Percentiles rank a stretch among this genome's conserved stretches.
phyloP scores from a whole-genome alignment of 2,888 invertebrate genomes.

The Folsomia candida region DNA sequence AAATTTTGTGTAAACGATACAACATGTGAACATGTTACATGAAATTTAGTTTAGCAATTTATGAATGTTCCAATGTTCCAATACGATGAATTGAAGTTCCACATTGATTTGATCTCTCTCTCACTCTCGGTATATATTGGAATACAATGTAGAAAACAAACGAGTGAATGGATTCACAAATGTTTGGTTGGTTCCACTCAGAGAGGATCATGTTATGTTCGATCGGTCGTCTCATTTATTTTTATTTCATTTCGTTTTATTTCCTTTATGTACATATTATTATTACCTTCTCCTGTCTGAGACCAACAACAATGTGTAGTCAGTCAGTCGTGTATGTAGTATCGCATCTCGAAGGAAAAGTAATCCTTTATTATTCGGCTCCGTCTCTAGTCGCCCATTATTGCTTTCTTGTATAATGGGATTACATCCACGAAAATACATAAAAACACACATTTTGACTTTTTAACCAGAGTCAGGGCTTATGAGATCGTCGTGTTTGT shows the following conservation, averaged over 20 bases:
- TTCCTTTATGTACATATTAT: background rate
- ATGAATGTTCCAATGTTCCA: background rate
- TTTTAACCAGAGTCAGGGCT: background rate
- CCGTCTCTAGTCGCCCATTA: background rate
- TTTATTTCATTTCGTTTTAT: slow-evolving; percentile 3
- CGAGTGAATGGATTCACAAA: background rate
- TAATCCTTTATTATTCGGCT: background rate
- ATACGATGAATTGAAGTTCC: too few relatives aligned
- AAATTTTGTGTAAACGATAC: too few relatives aligned
- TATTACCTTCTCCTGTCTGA: background rate
- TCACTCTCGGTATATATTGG: background rate
- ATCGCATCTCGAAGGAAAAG: background rate
- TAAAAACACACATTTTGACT: background rate
- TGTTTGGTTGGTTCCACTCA: background rate
- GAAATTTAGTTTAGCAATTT: too few relatives aligned
- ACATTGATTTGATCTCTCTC: background rate
- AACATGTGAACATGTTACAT: too few relatives aligned
- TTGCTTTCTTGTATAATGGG: background rate
- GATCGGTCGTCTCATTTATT: slow-evolving; percentile 2
- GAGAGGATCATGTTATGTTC: background rate
- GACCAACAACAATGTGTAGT: background rate
- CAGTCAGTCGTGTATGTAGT: background rate
- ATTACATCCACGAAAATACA: background rate
- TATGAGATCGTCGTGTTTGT: too few relatives aligned
- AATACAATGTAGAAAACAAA: background rate